Conservation (phyloP, 2,797 vertebrate genomes). For the Etheostoma perlongum region DNA sequence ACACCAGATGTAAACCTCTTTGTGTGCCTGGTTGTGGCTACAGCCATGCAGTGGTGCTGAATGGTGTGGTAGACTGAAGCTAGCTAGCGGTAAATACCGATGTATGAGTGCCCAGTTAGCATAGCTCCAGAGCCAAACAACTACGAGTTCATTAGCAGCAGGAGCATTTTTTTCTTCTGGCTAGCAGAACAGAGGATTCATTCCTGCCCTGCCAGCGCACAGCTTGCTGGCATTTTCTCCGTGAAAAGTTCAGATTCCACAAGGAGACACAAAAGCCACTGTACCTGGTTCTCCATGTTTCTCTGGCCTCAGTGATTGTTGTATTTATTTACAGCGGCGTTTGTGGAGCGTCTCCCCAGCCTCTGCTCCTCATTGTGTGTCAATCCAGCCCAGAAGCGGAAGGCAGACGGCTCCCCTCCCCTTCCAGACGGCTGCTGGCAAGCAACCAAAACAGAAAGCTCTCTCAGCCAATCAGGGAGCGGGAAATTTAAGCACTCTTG, state of each 20-base stretch:
- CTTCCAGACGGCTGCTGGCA: conserved; percentile 84
- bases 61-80: conserved; percentile 57
- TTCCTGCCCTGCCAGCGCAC: conserved; percentile 64
- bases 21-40: conserved; percentile 66
- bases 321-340: conserved; percentile 88
- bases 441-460: conserved; percentile 83
- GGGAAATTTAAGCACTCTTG: conserved; percentile 50
- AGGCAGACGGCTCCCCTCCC: conserved; percentile 85
- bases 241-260: conserved; percentile 53
- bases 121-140: conserved; percentile 82
- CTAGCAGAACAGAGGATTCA: conserved; percentile 73
- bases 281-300: conserved; percentile 91
- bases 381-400: conserved; percentile 90
- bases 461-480: conserved; percentile 69
- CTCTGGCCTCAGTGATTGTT: conserved; percentile 80
- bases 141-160: conserved; percentile 81
- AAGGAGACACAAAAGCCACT: conserved; percentile 61
- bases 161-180: conserved; percentile 71
- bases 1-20: conserved; percentile 61
- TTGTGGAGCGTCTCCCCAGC: conserved; percentile 84
- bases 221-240: conserved; percentile 59
- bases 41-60: conserved; percentile 67
- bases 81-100: conserved; percentile 82
- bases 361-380: conserved; percentile 90
- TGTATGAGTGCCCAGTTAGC: conserved; percentile 83